These are phyloP conservation scores for Urocitellus parryii DNA, from an alignment of 2,113 vertebrate species.

Conservation along the genomic window DNA sequence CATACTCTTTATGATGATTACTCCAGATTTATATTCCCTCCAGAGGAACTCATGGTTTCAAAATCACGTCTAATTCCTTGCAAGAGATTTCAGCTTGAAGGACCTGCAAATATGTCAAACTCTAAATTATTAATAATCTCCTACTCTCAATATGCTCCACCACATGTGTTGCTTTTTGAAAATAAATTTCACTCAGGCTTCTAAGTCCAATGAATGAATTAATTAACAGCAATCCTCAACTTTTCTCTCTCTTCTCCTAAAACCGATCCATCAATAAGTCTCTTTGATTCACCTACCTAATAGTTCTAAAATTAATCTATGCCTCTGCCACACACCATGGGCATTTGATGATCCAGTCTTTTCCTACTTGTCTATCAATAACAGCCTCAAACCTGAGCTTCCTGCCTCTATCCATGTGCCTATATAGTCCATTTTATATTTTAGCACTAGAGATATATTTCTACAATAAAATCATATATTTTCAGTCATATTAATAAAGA, in stretches of 20 bases:
- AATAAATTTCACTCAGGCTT: background rate
- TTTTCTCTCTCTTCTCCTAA: background rate
- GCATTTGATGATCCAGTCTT: background rate
- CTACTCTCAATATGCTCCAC: background rate
- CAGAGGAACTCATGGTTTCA: background rate
- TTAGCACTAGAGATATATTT: background rate
- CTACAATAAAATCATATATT: conserved; percentile 3
- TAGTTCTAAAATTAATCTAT: background rate
- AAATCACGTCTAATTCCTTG: background rate
- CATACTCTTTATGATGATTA: background rate
- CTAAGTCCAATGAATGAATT: background rate
- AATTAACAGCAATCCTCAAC: background rate
- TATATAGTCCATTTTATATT: background rate
- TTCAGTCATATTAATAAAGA: background rate
- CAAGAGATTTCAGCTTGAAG: background rate
- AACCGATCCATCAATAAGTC: background rate
- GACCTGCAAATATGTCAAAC: background rate
- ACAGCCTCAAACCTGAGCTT: background rate
- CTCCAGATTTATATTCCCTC: background rate
- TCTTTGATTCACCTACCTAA: background rate
- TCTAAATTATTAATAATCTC: background rate
- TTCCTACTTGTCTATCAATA: background rate
- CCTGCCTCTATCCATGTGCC: background rate
- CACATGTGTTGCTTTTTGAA: background rate
- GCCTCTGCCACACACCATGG: background rate